Base-by-base conservation (phyloP, 2,797 vertebrate species). In the Perodicticus potto region DNA sequence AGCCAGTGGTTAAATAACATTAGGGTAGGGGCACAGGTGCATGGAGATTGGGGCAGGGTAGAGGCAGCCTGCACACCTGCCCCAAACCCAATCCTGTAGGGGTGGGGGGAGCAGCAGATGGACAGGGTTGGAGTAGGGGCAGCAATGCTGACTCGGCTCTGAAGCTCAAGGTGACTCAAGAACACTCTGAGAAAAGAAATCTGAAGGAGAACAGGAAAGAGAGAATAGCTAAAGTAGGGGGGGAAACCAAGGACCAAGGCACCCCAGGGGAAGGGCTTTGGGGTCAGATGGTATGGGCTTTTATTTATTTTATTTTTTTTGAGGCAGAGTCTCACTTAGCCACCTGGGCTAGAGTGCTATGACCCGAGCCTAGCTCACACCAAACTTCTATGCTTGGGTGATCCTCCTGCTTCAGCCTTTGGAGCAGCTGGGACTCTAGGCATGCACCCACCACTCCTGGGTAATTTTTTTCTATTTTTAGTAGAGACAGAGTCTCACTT, bases 1-100 rank as follows among this genome's bases (percentile, higher is more conserved):
- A 93, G 97, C 94, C 93, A 86, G 61, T 3, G 55, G 57, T 57
- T 86, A 40, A 45, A 69, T 92, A 93, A 67, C 83, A 91, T 95
- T 89, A 82, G 96, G 43, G 76, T 87, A 95, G 76, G 94, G 93
- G 91, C 97, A 86, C 97, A 97, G 97, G 96, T 97, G 97, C 95
- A 57, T 65, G 73, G 74, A 84, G 70, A 83, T 83, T 16, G 85
- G 92, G 53, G 85, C 13, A n/a, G 73, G 61, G 49, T 20, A 17
- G 70, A 78, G 86, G 90, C 81, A 94, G 81, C 91, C 27, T 83
- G 72, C 65, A 94, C 80, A 95, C 96, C 80, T 93, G 97, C 95
- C 59, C 65, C 83, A 92, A 69, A 86, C 72, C 91, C 95, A 37
- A 49, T 76, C 86, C 83, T 40, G 76, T 65, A 83, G 86, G 69